Percentiles rank a stretch among this genome's conserved stretches.
These are phyloP conservation scores for Hyperopisus bebe DNA, from an alignment of 2,113 vertebrate genomes.

Conservation along the genomic window DNA sequence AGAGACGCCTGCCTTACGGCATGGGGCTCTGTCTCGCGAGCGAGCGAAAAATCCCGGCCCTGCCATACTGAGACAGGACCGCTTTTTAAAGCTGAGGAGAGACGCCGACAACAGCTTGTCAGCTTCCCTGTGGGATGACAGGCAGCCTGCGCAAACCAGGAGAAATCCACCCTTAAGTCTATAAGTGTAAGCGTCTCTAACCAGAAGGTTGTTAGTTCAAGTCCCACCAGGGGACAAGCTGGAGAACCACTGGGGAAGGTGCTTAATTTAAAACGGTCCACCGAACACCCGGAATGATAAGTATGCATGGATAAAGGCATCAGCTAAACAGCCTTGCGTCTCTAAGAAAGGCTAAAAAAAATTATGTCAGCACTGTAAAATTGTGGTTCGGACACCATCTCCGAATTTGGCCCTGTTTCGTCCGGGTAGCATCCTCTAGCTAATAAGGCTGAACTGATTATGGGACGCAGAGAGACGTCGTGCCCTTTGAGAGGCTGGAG, in stretches of 20 bases:
- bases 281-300: neutral
- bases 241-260: neutral
- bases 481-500: neutral
- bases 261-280: neutral
- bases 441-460: neutral
- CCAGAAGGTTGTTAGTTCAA: neutral
- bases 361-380: neutral
- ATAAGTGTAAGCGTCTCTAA: neutral
- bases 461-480: neutral
- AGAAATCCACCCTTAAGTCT: constrained; percentile 4
- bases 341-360: neutral
- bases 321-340: neutral
- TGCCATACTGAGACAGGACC: neutral
- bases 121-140: neutral
- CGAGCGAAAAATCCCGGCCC: neutral
- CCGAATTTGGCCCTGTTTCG: neutral
- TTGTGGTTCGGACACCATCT: neutral
- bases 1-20: neutral
- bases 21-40: neutral
- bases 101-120: neutral
- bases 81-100: neutral
- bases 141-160: neutral
- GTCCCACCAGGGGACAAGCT: neutral
- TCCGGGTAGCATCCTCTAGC: neutral
- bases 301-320: neutral